Conservation (phyloP, 2,888 invertebrate species). For the Dasysyrphus tricinctus region DNA sequence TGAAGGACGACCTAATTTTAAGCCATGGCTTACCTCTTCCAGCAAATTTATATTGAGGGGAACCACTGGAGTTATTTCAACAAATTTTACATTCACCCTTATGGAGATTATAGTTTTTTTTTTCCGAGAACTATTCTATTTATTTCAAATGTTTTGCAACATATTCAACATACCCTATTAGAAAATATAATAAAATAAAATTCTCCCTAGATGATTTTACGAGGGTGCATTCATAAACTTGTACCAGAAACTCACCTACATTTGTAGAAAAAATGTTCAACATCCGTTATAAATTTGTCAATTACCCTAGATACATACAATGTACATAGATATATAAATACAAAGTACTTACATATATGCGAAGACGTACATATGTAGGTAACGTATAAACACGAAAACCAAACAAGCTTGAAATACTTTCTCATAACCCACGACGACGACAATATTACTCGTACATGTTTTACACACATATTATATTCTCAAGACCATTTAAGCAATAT, state of each 20-base stretch:
- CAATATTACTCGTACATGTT: background rate
- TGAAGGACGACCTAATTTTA: background rate
- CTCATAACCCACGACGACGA: background rate
- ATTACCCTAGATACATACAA: constrained; percentile 65
- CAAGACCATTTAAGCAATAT: constrained; percentile 36
- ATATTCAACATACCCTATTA: constrained; percentile 5
- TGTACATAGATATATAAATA: background rate
- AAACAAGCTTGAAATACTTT: constrained; percentile 5
- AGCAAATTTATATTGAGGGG: background rate
- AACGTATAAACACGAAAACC: background rate
- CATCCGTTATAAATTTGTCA: constrained; percentile 64
- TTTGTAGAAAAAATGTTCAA: constrained; percentile 11
- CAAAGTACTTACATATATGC: background rate
- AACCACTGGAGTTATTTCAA: too few relatives aligned
- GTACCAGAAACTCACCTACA: constrained; percentile 19
- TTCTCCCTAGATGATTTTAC: background rate
- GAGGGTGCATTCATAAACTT: constrained; percentile 19
- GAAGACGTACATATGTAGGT: background rate
- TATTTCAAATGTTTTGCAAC: background rate
- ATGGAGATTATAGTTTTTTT: background rate
- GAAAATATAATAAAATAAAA: background rate
- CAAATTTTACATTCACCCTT: too few relatives aligned
- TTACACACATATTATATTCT: background rate
- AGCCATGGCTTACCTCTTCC: background rate
- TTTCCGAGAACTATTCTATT: background rate